Conservation (phyloP, 2,113 vertebrate species). For the Dipodomys ordii region DNA sequence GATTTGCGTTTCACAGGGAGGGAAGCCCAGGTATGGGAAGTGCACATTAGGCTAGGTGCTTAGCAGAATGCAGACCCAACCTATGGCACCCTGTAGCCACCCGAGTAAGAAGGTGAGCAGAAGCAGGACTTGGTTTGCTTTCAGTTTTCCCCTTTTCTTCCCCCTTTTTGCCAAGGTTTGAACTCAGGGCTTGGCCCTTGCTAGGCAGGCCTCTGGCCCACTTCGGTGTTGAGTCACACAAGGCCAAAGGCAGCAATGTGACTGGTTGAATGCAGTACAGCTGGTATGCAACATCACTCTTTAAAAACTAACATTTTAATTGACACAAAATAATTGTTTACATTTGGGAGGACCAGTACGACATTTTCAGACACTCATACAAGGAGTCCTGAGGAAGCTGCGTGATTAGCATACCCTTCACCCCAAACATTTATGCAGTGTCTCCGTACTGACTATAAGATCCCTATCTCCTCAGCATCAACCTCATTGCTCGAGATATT, state of each 20-base stretch:
- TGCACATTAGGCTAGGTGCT: background rate
- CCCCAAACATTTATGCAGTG: background rate
- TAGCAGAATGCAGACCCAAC: background rate
- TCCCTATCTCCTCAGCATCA: background rate
- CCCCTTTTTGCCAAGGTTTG: too few relatives aligned
- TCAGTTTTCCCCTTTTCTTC: too few relatives aligned
- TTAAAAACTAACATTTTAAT: background rate
- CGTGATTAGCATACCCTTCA: background rate
- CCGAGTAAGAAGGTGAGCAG: background rate
- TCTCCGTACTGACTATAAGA: background rate
- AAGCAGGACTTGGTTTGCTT: background rate
- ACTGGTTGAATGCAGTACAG: background rate
- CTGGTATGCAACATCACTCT: accelerated
- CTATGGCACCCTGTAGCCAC: background rate
- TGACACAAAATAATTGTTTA: background rate
- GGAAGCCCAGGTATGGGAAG: background rate
- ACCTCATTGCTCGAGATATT: background rate
- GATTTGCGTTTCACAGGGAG: background rate
- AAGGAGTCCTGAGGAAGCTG: background rate
- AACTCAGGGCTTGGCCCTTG: too few relatives aligned
- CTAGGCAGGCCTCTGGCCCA: background rate
- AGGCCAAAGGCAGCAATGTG: background rate
- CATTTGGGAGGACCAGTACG: background rate
- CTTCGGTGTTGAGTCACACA: background rate
- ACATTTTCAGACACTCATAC: background rate